A percentile compares a stretch with the other conserved stretches of the same genome.
phyloP scores from a whole-genome alignment of 2,113 vertebrate species.

The Cephalophus harveyi region DNA sequence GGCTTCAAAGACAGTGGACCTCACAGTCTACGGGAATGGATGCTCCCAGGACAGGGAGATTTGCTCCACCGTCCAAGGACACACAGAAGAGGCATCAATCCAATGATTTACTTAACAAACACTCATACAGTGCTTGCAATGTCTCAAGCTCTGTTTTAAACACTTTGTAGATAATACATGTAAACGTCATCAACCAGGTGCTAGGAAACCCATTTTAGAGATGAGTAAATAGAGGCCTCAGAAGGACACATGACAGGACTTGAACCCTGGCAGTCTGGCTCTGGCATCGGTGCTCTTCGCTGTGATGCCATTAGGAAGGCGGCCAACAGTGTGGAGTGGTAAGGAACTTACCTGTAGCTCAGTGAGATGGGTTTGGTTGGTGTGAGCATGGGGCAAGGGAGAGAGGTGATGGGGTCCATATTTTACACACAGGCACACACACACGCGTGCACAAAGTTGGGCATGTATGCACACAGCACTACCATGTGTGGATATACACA shows the following conservation, averaged over 20 bases:
- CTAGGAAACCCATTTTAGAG: neutral
- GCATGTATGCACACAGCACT: fast-evolving
- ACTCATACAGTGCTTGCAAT: fast-evolving
- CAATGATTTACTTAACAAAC: neutral
- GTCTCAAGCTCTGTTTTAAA: neutral
- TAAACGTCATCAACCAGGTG: neutral
- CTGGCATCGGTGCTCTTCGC: too few species aligned
- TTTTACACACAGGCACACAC: neutral
- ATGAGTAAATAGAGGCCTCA: neutral
- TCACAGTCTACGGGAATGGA: neutral
- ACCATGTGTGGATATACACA: fast-evolving
- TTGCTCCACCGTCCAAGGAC: neutral
- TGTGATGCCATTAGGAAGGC: fast-evolving
- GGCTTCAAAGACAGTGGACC: neutral
- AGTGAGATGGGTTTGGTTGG: fast-evolving
- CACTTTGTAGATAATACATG: neutral
- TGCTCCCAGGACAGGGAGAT: neutral
- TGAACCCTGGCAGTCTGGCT: neutral
- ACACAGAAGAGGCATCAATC: neutral
- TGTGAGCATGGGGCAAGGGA: neutral
- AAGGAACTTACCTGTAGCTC: neutral
- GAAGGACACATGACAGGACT: neutral
- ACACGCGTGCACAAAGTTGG: neutral
- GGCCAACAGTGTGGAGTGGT: fast-evolving
- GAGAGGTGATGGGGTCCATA: too few species aligned